phyloP scores from a whole-genome alignment of 30 jellyfish, hydroid and myxozoan species.

The Phacellophora camtschatica region DNA sequence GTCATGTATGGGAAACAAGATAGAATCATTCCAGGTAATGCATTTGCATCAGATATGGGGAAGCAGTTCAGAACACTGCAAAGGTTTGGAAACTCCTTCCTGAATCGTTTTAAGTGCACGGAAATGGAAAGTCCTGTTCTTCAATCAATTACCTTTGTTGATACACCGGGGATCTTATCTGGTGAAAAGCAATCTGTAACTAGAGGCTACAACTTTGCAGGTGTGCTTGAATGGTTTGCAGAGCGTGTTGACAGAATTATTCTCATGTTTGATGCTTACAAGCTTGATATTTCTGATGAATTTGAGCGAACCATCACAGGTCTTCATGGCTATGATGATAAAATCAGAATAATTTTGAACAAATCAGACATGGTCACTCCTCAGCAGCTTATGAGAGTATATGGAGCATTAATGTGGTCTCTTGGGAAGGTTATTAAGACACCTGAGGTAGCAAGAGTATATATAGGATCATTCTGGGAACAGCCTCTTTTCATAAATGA shows the following conservation, averaged over 20 bases:
- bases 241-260: constrained; percentile 95
- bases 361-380: constrained; percentile 96
- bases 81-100: constrained; percentile 94
- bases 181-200: constrained; percentile 95
- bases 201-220: constrained; percentile 97
- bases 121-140: constrained; percentile 88
- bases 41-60: constrained; percentile 80
- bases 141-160: constrained; percentile 87
- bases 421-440: constrained; percentile 98
- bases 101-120: constrained; percentile 90
- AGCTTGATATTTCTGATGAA: constrained; percentile 98
- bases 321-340: constrained; percentile 93
- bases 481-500: constrained; percentile 84
- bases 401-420: constrained; percentile 99
- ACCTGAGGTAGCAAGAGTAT: constrained; percentile 99
- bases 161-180: constrained; percentile 98
- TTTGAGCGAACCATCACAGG: constrained; percentile 94
- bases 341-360: constrained; percentile 91
- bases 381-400: constrained; percentile 98
- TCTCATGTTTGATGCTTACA: constrained; percentile 97
- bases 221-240: constrained; percentile 97
- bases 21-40: constrained; percentile 97
- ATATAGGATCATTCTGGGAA: constrained; percentile 99
- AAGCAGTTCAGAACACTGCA: constrained; percentile 88
- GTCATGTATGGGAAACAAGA: constrained; percentile 87